Conservation (phyloP, 2,113 vertebrate species). For the Cyprichromis sp. region DNA sequence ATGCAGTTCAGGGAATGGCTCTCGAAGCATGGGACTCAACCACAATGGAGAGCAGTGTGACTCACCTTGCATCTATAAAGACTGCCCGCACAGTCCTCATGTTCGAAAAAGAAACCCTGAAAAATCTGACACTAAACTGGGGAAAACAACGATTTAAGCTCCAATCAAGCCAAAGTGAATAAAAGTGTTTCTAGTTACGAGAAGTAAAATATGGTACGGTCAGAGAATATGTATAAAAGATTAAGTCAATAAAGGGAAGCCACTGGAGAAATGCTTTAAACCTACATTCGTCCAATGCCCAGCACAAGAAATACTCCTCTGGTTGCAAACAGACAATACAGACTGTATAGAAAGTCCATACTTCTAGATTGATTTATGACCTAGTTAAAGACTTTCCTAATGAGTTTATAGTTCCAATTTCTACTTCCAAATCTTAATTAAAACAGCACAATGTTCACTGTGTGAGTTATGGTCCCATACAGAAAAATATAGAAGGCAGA, state of each 20-base stretch:
- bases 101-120: not conserved
- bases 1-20: not conserved
- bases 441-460: not conserved
- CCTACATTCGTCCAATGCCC: not conserved
- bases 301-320: not conserved
- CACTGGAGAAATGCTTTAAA: not conserved
- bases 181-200: not conserved
- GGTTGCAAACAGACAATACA: not conserved
- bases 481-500: not conserved
- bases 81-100: not conserved
- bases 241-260: not conserved
- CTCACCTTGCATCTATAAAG: not conserved
- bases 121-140: not conserved
- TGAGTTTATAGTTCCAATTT: not conserved
- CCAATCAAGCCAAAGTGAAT: not conserved
- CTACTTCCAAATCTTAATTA: not conserved
- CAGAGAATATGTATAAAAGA: not conserved
- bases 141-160: not conserved
- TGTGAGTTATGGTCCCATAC: not conserved
- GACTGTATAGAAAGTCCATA: not conserved
- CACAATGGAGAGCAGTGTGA: not conserved
- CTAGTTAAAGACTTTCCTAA: not conserved
- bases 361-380: not conserved
- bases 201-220: not conserved
- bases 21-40: not conserved